Evolutionary conservation across 64 coral and sea anemone genomes (phyloP).

Genomic region (Catalaphyllia jardinei): DNA sequence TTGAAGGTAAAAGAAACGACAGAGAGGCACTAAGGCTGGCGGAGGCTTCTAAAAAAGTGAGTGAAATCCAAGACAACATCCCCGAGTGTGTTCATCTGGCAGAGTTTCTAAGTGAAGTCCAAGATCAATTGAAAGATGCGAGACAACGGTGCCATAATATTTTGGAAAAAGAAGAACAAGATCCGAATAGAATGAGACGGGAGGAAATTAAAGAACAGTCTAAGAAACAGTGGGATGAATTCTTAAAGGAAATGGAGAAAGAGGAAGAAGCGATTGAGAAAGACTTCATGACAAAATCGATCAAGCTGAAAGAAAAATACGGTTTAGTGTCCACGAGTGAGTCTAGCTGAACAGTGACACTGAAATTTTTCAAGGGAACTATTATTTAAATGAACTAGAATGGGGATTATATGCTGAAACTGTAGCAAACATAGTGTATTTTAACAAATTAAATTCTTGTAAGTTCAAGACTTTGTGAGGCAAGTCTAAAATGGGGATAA

Average conservation of each 20-base stretch:
- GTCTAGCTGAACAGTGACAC: background rate
- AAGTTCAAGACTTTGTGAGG: no score
- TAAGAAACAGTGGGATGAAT: slow-evolving; percentile 84
- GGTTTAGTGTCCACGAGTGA: slow-evolving; percentile 12
- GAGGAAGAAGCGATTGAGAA: slow-evolving; percentile 73
- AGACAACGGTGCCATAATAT: slow-evolving; percentile 85
- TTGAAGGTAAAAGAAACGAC: slow-evolving; percentile 84
- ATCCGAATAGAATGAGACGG: slow-evolving; percentile 30
- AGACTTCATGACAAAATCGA: slow-evolving; percentile 74
- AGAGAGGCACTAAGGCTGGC: slow-evolving; percentile 66
- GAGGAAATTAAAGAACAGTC: slow-evolving; percentile 69
- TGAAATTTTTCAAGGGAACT: background rate
- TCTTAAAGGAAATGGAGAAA: slow-evolving; percentile 69
- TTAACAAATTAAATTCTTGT: no score
- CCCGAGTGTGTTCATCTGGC: slow-evolving; percentile 65
- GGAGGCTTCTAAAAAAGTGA: slow-evolving; percentile 70
- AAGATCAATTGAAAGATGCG: slow-evolving; percentile 67
- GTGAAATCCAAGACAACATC: slow-evolving; percentile 65
- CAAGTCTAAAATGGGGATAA: no score
- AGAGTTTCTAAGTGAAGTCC: slow-evolving; percentile 47
- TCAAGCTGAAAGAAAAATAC: slow-evolving; percentile 85
- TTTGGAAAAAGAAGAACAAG: slow-evolving; percentile 80
- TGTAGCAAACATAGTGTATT: no score
- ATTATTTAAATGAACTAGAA: background rate
- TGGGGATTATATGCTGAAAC: background rate